Base-by-base conservation (phyloP, 2,888 invertebrate species). In the Melanchra persicariae region DNA sequence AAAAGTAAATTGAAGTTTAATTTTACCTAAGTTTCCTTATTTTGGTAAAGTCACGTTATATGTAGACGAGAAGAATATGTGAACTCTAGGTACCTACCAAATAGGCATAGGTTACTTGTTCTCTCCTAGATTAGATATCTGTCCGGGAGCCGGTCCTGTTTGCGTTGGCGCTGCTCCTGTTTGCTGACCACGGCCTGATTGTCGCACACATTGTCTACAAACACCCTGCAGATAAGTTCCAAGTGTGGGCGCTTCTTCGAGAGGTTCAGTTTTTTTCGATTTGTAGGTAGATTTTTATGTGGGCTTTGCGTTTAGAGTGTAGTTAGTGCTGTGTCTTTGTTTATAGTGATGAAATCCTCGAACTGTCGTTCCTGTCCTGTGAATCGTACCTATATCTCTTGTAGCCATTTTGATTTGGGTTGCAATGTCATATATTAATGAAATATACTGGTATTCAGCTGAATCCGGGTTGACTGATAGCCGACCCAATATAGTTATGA, bases 131-230 rank as follows among this genome's bases (percentile, higher is more conserved):
- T 68, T 37, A 17, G 12, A 37, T 19, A 34, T 22, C 17, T 45
- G 92, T 90, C 87, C 88, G 85, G 83, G 30, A 77, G 82, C n/a
- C n/a, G 85, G 85, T 87, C 68, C 64, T 92, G 92, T 94, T 93
- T 93, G 88, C 87, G 68, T 89, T 92, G 90, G 91, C 91, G 87
- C 88, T 83, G 87, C 87, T 89, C 89, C 89, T 92, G 91, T 93
- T 93, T 93, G 89, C 85, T 61, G 78, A 88, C 88, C 85, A 84
- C 88, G 81, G 87, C 83, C 87, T 87, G 87, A 89, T 87, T 88
- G 89, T 88, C 89, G 83, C 82, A 80, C 82, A 88, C 88, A 88
- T 86, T 87, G 88, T 81, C 84, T 85, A 85, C n/a, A n/a, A n/a
- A n/a, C 88, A 84, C 57, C 58, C 77, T 75, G 81, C 74, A 67